A percentile compares a stretch with the other conserved stretches of the same genome.
Evolutionary conservation across 2,888 invertebrate genomes (phyloP).

Genomic region (Bruchidius siliquastri): DNA sequence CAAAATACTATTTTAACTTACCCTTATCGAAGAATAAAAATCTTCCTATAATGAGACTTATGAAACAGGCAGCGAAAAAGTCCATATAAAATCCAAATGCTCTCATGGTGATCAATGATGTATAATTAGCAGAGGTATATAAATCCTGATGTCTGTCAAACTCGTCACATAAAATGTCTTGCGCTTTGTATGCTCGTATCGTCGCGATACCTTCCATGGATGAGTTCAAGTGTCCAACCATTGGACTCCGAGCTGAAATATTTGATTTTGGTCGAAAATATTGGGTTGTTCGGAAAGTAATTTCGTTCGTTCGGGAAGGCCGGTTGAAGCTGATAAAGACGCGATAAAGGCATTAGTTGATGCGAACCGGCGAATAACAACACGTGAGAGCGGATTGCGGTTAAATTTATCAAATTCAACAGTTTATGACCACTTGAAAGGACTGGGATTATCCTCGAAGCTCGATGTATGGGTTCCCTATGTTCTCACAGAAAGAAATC

Average conservation of each 20-base stretch:
- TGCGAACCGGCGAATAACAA: too few relatives aligned
- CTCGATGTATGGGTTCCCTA: too few relatives aligned
- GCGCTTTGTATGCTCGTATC: conserved; percentile 40
- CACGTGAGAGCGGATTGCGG: too few relatives aligned
- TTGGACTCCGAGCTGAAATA: conserved; percentile 40
- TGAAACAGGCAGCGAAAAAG: conserved; percentile 31
- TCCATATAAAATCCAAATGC: conserved; percentile 41
- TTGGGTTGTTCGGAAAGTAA: too few relatives aligned
- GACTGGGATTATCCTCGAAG: too few relatives aligned
- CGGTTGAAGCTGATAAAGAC: too few relatives aligned
- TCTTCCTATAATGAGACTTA: conserved; percentile 26
- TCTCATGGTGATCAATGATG: conserved; percentile 42
- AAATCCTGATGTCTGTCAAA: conserved; percentile 35
- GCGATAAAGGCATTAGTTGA: too few relatives aligned
- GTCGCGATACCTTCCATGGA: conserved; percentile 43
- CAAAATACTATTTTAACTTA: conserved; percentile 10
- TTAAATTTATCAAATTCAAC: too few relatives aligned
- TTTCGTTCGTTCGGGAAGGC: too few relatives aligned
- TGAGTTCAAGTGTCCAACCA: conserved; percentile 42
- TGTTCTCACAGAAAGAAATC: too few relatives aligned
- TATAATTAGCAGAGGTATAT: conserved; percentile 38
- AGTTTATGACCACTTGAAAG: too few relatives aligned
- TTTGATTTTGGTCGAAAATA: too few relatives aligned
- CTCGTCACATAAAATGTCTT: conserved; percentile 38
- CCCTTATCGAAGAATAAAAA: conserved; percentile 28